A percentile compares a stretch with the other conserved stretches of the same genome.
phyloP scores from a whole-genome alignment of 2,888 invertebrate species.

The Rhingia rostrata region DNA sequence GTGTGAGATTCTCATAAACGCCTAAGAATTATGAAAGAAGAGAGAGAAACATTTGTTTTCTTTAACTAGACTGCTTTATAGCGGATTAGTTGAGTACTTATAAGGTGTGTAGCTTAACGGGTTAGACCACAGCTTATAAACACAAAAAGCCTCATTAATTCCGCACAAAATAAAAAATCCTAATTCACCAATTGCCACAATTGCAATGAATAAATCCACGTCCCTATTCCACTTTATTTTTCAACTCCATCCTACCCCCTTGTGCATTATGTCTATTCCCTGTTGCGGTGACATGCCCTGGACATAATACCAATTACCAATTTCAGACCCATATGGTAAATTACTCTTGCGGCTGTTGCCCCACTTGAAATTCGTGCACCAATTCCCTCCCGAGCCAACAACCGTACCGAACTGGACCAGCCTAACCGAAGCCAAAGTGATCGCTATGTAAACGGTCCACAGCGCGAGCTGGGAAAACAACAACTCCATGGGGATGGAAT shows the following conservation, averaged over 20 bases:
- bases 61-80: no score
- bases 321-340: constrained; percentile 74
- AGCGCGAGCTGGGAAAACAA: constrained; percentile 28
- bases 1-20: no score
- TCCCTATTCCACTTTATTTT: constrained; percentile 33
- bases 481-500: constrained; percentile 69
- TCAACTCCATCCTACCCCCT: constrained; percentile 5
- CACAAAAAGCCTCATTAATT: no score
- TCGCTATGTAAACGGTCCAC: constrained; percentile 40
- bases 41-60: no score
- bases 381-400: constrained; percentile 25
- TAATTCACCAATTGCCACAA: constrained; percentile 18
- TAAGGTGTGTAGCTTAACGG: no score
- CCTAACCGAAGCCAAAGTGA: constrained; percentile 32
- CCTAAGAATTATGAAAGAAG: no score
- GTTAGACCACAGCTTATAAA: no score
- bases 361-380: constrained; percentile 53
- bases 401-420: constrained; percentile 28
- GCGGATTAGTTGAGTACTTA: no score
- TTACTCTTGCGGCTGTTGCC: constrained; percentile 54
- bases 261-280: constrained; percentile 59
- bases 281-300: constrained; percentile 67
- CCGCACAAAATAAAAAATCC: background rate
- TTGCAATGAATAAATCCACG: constrained; percentile 39
- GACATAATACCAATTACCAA: constrained; percentile 75